Conservation (phyloP, 1,140 invertebrate genomes). For the Metopolophium dirhodum region DNA sequence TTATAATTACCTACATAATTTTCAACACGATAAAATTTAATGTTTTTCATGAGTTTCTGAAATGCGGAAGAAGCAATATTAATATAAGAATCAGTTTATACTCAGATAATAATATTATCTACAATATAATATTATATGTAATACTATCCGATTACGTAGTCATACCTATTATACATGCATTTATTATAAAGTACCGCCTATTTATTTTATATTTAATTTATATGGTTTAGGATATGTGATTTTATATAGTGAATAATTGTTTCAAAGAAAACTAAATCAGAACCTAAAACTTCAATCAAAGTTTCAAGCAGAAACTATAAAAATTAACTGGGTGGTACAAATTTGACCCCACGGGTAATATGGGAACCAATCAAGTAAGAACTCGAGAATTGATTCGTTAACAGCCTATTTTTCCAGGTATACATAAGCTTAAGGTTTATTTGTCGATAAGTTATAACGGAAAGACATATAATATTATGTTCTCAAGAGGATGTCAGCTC, state of each 20-base stretch:
- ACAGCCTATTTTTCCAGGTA: background rate
- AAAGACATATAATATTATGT: too few species aligned
- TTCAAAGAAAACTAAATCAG: background rate
- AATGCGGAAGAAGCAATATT: background rate
- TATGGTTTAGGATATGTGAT: background rate
- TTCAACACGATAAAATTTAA: background rate
- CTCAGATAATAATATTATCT: background rate
- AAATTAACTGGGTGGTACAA: background rate
- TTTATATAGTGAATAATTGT: background rate
- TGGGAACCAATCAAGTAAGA: background rate
- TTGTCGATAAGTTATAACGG: background rate
- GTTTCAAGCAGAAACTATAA: background rate
- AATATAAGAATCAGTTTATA: background rate
- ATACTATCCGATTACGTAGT: background rate
- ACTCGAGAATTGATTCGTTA: background rate
- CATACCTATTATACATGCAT: background rate
- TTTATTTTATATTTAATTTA: background rate
- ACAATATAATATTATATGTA: too few species aligned
- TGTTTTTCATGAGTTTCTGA: background rate
- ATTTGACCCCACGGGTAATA: background rate
- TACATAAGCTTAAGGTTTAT: background rate
- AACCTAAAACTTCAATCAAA: background rate
- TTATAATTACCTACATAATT: too few species aligned
- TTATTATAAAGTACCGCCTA: background rate
- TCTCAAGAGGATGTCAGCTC: too few species aligned